phyloP scores from a whole-genome alignment of 2,888 invertebrate species.

The Antheraea assamensis region DNA sequence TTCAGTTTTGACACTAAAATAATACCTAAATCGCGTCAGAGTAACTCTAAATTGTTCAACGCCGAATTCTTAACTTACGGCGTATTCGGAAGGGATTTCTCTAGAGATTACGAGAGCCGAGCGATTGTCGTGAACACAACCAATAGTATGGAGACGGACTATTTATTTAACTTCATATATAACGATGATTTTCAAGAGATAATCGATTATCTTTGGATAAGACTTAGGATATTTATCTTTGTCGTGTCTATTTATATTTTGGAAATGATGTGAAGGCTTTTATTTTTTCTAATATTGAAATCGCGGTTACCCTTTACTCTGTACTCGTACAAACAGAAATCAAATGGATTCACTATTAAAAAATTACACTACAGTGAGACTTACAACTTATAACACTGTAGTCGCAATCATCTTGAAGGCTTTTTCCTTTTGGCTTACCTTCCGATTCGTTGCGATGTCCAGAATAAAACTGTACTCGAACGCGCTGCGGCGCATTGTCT shows the following conservation, averaged over 20 bases:
- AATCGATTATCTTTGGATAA: slow-evolving; percentile 73
- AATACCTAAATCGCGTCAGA: slow-evolving; percentile 36
- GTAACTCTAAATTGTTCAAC: slow-evolving; percentile 44
- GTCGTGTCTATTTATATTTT: slow-evolving; percentile 71
- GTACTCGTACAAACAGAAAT: no score
- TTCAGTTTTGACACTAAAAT: slow-evolving; percentile 40
- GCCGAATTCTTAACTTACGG: slow-evolving; percentile 51
- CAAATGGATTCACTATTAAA: no score
- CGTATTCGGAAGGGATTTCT: slow-evolving; percentile 55
- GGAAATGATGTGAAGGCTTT: slow-evolving; percentile 67
- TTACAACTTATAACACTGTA: no score
- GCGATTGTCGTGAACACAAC: slow-evolving; percentile 29
- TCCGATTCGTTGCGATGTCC: no score
- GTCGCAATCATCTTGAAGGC: no score
- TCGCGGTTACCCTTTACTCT: no score
- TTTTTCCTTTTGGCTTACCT: no score
- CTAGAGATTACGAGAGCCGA: slow-evolving; percentile 44
- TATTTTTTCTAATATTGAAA: no score
- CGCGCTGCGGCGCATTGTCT: no score
- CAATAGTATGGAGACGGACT: slow-evolving; percentile 31
- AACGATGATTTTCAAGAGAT: slow-evolving; percentile 61
- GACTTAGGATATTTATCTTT: slow-evolving; percentile 60
- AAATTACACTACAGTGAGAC: background rate
- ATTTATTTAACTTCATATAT: slow-evolving; percentile 50
- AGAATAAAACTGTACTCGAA: no score